Evolutionary conservation across 2,113 vertebrate genomes (phyloP), one percentile per base, ranked within the genome.

Genomic region (Siniperca chuatsi): DNA sequence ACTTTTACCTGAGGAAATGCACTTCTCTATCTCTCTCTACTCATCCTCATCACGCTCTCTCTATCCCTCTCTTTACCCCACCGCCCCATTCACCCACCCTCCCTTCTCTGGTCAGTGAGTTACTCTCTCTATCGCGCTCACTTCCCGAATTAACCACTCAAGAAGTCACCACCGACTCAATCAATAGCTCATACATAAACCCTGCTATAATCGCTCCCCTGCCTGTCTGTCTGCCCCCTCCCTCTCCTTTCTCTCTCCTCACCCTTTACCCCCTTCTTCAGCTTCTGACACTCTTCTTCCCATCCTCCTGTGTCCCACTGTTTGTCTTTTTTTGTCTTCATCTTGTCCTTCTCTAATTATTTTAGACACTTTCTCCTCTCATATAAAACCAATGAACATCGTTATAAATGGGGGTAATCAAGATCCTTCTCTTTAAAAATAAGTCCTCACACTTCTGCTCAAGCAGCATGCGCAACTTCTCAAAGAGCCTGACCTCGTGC

Each of bases 161-260:
- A 96, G 95, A 96, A 96, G 96, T 96, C 96, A 96, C 95, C 96
- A 95, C 95, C 93, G 95, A 96, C 95, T 95, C 95, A 96, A 96
- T 96, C 96, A 95, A 96, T 96, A 96, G 92, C 95, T 96, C 96
- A 96, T 96, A 96, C 95, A 96, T 96, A 96, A 96, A 96, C 94
- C 95, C 94, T 92, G 93, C 95, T 96, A 95, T 96, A 96, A 96
- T 96, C 94, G 92, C 94, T 94, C 94, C 94, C 90, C 83, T 82
- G 91, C 89, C 84, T 93, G 93, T 88, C 94, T 93, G 94, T 93
- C 94, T 93, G 89, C 84, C 82, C 72, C 86, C 87, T 37, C n/a
- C 84, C 54, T 60, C 78, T 61, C 35, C 7, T 42, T 15, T 13
- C 74, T 67, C 71, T 75, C 74, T 72, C 58, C 76, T 76, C 73